Base-by-base conservation (phyloP, 2,888 invertebrate genomes). In the Caenorhabditis zanzibari region DNA sequence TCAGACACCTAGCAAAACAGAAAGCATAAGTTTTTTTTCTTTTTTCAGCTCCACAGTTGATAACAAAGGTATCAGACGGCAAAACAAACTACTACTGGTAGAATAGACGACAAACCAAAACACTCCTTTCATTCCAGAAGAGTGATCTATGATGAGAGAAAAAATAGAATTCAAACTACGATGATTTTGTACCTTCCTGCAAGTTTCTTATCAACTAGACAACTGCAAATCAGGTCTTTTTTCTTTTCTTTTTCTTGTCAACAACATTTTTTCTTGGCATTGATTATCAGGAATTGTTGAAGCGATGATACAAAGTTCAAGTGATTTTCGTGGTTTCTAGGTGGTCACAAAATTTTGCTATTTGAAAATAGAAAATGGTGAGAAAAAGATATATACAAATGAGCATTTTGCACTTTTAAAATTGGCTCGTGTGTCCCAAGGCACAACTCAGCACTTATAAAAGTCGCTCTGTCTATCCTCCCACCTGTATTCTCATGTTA, bases 391-490 rank as follows among this genome's bases (percentile, higher is more conserved):
- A 32, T 1, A 52, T 16, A 22, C 9, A 32, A 63, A 44, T 52
- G 38, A 28, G 58, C 59, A 61, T 12, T 73, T 73, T 63, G 73
- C 63, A 63, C 73, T 63, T 63, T 59, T 35, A 35, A 58, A 35
- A 58, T 54, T 38, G 24, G 14, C 19, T 38, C 38, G 28, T 56
- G 26, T 63, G 35, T 26, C 61, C 47, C 61, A 38, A 63, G 64
- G 44, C 54, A 64, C 69, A 68, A 77, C 59, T 69, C 77, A 71
- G 71, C 79, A 79, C 79, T 79, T 79, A 79, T 61, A 72, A 79
- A 68, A 76, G 68, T 68, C 75, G 52, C 58, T n/a, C n/a, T n/a
- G 54, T 68, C 59, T 59, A 72, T 59, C 47, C 41, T 24, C 47
- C 22, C 41, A 52, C 61, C 32, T 24, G 22, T 44, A 28, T 61